Percentiles rank a stretch among this genome's conserved stretches.
These are phyloP conservation scores for Chydorus sphaericus DNA, from an alignment of 2,888 invertebrate genomes.

Conservation along the genomic window DNA sequence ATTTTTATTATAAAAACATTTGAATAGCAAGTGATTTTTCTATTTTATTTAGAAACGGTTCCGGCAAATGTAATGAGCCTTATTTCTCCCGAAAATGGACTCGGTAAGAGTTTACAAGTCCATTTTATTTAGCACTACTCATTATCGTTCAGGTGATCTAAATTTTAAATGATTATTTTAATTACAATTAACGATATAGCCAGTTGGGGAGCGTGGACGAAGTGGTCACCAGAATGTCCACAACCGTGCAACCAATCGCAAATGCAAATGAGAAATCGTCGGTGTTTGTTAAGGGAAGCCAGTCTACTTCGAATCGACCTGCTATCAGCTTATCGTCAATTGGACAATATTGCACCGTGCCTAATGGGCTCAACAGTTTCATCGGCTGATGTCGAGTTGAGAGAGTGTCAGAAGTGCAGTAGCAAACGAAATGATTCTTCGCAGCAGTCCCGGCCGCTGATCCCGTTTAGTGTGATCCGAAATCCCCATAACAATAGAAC, in stretches of 20 bases:
- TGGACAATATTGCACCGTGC: constrained; percentile 1
- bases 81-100: not conserved
- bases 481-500: not conserved
- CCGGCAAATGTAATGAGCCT: not conserved
- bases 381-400: constrained; percentile 3
- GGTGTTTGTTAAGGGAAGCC: constrained; percentile 6
- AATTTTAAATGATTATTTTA: not conserved
- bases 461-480: constrained; percentile 6
- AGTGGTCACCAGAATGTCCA: not conserved
- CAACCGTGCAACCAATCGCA: not conserved
- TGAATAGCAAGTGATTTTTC: not conserved
- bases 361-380: not conserved
- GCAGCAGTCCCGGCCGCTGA: constrained; percentile 3
- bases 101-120: not conserved
- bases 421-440: too few species aligned
- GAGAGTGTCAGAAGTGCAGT: not conserved
- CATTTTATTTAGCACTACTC: not conserved
- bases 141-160: not conserved
- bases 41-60: not conserved
- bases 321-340: not conserved
- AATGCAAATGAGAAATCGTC: constrained; percentile 6
- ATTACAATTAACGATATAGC: not conserved
- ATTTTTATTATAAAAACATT: not conserved
- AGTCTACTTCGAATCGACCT: not conserved
- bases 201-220: constrained; percentile 5